Base-by-base conservation (phyloP, 1,140 invertebrate species). In the Lucilia cuprina region DNA sequence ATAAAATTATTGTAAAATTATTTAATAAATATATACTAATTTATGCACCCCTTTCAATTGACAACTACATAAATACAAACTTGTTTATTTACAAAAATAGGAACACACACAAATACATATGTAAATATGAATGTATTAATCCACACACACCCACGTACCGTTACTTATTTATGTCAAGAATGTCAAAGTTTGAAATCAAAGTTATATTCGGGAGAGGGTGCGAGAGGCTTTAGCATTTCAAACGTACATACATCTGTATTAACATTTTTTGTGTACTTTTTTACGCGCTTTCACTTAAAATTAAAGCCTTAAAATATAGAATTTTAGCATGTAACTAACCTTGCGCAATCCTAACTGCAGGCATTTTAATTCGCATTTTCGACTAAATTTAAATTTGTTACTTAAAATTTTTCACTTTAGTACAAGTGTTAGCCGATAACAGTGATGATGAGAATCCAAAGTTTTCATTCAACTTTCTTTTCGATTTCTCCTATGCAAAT, bases 331-430 rank as follows among this genome's bases (percentile, higher is more conserved):
- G 30, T 47, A 60, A 85, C 90, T 94, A 93, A 97, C 96, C 96
- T 96, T 97, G 96, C 92, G 96, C 96, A 94, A 97, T 97, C 93
- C 96, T 94, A 92, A 97, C 96, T 92, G 96, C 96, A 92, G 96
- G 96, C 96, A 97, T 97, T 95, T 97, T 97, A 94, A 97, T 97
- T 96, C 96, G 96, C 96, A 97, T 97, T 94, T 95, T 95, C 88
- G 50, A 21, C 30, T 14, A 34, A 34, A 74, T 70, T 70, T 70
- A 70, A 21, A 70, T 10, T 70, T 60, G 14, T 70, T 70, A 10
- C 21, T 70, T 19, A 25, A 70, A 21, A 21, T 9, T 70, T 70
- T 21, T 70, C 65, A 70, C 65, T 70, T 70, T 70, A 70, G 25
- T 21, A 70, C 3, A 7, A 55, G 13, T 55, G 50, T 17, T 13